phyloP scores from a whole-genome alignment of 2,797 vertebrate species.

The Chlorospingus semifuscus region DNA sequence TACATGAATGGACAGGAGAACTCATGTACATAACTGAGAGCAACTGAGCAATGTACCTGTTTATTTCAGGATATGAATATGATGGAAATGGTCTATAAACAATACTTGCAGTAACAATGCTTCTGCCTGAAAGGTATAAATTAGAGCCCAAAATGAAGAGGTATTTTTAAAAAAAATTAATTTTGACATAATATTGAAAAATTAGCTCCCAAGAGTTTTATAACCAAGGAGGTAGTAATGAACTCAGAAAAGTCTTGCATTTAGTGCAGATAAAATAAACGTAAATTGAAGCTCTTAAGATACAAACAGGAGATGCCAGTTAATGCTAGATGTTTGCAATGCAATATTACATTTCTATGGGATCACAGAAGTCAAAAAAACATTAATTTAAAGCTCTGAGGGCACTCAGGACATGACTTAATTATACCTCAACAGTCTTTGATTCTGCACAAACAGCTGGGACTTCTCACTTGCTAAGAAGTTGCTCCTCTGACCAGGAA shows the following conservation, averaged over 20 bases:
- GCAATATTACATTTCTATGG: neutral
- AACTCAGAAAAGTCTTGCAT: neutral
- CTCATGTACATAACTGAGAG: neutral
- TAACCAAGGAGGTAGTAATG: neutral
- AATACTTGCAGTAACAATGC: neutral
- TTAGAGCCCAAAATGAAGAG: neutral
- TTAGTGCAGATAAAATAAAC: neutral
- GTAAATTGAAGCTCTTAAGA: neutral
- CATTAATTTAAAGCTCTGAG: neutral
- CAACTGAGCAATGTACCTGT: neutral
- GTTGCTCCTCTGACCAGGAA: neutral
- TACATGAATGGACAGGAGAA: neutral
- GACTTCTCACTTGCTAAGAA: neutral
- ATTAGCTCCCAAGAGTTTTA: neutral
- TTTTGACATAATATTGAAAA: neutral
- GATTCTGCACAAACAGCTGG: neutral
- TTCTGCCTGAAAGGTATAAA: neutral
- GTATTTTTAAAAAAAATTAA: neutral
- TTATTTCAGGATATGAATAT: neutral
- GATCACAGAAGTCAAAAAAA: neutral
- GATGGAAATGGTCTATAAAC: neutral
- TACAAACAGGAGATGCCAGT: neutral
- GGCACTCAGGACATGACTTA: neutral
- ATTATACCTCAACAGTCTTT: neutral
- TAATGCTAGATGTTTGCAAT: neutral